Base-by-base conservation (phyloP, 2,113 vertebrate genomes). In the Heterochromis multidens region DNA sequence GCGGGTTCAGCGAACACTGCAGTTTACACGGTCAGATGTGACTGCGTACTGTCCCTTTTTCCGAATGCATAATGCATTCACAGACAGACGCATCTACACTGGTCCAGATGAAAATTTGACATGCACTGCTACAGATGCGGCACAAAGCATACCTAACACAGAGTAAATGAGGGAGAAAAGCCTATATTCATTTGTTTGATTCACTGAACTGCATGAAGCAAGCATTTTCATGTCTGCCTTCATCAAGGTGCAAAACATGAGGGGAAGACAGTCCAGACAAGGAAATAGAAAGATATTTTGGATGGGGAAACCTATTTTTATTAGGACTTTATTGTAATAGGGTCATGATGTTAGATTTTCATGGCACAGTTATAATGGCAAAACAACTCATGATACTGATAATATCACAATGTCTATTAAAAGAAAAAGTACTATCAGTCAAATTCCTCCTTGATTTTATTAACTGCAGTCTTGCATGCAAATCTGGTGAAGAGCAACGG, bases 71-170 rank as follows among this genome's bases (percentile, higher is more conserved):
- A 86, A 79, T 56, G 61, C 46, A 82, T 29, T 65, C 67, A 77
- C 77, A 91, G 83, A 61, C 56, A 72, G 77, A 85, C 80, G 81
- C 82, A 81, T 46, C 79, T 81, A 61, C 43, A 23, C 59, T 52
- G 82, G 77, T 84, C 62, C 61, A 37, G 70, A 60, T 87, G 74
- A 81, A 83, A 89, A 91, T 88, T 90, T 84, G 88, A 72, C 82
- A 82, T 17, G 14, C 61, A 74, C 77, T 59, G 81, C 79, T 79
- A 86, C 67, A 70, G 60, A 88, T 87, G 43, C 8, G 13, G 72
- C 63, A 89, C 70, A 87, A 85, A 86, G 61, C 49, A 82, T 43
- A 81, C 72, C 79, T 57, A 80, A 79, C 19, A n/a, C 77, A 80
- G 46, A 86, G 70, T 77, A 86, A 91, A 87, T 77, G 67, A 87